Conservation (phyloP, 35 echinoderm and acorn worm genomes). For the Heliocidaris tuberculata region DNA sequence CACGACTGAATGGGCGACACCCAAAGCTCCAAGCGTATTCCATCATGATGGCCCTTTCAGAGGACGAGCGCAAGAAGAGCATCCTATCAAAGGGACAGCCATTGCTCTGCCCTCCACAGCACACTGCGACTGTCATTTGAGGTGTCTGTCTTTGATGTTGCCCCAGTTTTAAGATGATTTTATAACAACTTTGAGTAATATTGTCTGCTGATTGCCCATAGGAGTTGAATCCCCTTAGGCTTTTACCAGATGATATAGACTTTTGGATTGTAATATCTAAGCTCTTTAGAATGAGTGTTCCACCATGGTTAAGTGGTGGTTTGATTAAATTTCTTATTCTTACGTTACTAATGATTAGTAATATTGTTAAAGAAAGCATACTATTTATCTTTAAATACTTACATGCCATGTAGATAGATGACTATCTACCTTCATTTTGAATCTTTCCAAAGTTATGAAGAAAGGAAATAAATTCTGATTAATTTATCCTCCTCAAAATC, state of each 20-base stretch:
- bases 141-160: neutral
- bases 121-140: constrained; percentile 37
- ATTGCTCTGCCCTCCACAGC: constrained; percentile 46
- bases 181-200: too few species aligned
- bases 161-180: neutral
- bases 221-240: too few species aligned
- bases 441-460: neutral
- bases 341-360: too few species aligned
- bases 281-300: neutral
- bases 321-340: too few species aligned
- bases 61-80: constrained; percentile 50
- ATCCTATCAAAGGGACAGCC: constrained; percentile 41
- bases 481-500: neutral
- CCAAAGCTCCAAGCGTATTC: constrained; percentile 69
- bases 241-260: neutral
- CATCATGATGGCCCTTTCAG: constrained; percentile 66
- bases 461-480: neutral
- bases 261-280: neutral
- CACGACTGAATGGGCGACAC: constrained; percentile 21
- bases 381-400: too few species aligned
- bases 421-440: neutral
- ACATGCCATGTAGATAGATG: too few species aligned
- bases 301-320: too few species aligned
- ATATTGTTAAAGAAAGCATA: too few species aligned
- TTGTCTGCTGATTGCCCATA: too few species aligned